These are phyloP conservation scores for Laspeyria flexula DNA, from an alignment of 2,888 invertebrate genomes.

Conservation along the genomic window DNA sequence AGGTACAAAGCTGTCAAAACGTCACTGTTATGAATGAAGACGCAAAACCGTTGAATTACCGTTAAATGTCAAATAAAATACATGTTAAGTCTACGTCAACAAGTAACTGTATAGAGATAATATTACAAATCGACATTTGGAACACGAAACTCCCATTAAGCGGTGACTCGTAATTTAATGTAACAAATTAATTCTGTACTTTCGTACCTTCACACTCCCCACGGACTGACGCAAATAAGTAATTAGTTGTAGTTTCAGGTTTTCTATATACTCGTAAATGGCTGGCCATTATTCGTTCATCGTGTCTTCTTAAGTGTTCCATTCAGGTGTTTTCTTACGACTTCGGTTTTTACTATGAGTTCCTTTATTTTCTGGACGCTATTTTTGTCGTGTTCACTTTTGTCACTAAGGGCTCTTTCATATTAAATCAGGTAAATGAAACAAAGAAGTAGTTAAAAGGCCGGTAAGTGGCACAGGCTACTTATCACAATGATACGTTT, in stretches of 20 bases:
- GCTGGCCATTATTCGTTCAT: background rate
- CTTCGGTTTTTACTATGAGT: no score
- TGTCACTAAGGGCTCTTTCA: no score
- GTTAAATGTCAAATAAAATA: background rate
- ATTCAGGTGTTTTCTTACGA: no score
- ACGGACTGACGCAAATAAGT: conserved; percentile 4
- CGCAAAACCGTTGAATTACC: background rate
- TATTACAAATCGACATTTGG: conserved; percentile 10
- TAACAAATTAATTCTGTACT: conserved; percentile 15
- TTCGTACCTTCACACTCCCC: conserved; percentile 5
- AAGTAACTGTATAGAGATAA: conserved; percentile 1
- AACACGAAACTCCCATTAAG: conserved; percentile 26
- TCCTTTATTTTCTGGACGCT: no score
- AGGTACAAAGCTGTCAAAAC: no score
- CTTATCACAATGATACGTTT: no score
- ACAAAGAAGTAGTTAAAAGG: no score
- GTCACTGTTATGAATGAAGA: background rate
- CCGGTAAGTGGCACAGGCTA: no score
- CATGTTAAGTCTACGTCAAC: background rate
- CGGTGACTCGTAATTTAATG: conserved; percentile 6
- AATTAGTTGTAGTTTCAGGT: conserved; percentile 2
- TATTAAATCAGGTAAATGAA: no score
- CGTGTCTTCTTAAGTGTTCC: background rate
- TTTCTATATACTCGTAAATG: background rate
- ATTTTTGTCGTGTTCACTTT: no score